phyloP scores from a whole-genome alignment of 2,888 invertebrate genomes.

The Meghimatium bilineatum region DNA sequence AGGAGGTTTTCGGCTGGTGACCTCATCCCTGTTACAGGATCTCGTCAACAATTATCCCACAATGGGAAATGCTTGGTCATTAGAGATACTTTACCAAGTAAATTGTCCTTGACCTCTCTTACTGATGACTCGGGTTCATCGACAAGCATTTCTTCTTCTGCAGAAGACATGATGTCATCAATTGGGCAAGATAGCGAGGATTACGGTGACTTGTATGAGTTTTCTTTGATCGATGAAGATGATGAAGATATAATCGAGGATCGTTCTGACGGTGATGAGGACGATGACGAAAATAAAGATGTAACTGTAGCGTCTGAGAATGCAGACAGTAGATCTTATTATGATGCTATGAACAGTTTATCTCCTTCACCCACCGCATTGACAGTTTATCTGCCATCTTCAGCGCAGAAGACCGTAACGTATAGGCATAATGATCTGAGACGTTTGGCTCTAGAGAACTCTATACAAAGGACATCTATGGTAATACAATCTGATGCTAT shows the following conservation, averaged over 20 bases:
- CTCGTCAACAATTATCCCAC: neutral
- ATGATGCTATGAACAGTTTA: neutral
- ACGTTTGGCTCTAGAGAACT: constrained; percentile 10
- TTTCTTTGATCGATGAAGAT: constrained; percentile 28
- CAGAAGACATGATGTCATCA: neutral
- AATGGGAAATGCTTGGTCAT: constrained; percentile 33
- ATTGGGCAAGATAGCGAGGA: neutral
- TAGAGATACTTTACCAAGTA: neutral
- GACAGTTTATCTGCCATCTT: neutral
- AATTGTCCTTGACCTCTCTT: neutral
- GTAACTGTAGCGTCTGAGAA: neutral
- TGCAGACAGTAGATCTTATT: too few relatives aligned
- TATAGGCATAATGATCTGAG: neutral
- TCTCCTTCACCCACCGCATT: neutral
- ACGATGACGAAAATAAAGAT: neutral
- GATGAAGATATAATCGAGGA: constrained; percentile 31
- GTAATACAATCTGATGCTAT: neutral
- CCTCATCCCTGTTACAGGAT: constrained; percentile 21
- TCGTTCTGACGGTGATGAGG: constrained; percentile 18
- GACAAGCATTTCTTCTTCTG: neutral
- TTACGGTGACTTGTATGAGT: neutral
- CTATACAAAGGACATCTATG: neutral
- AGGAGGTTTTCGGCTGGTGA: constrained; percentile 39
- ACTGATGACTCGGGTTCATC: neutral
- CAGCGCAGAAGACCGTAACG: neutral